Base-by-base conservation (phyloP, 2,888 invertebrate species). In the Rhabditoides inermis region DNA sequence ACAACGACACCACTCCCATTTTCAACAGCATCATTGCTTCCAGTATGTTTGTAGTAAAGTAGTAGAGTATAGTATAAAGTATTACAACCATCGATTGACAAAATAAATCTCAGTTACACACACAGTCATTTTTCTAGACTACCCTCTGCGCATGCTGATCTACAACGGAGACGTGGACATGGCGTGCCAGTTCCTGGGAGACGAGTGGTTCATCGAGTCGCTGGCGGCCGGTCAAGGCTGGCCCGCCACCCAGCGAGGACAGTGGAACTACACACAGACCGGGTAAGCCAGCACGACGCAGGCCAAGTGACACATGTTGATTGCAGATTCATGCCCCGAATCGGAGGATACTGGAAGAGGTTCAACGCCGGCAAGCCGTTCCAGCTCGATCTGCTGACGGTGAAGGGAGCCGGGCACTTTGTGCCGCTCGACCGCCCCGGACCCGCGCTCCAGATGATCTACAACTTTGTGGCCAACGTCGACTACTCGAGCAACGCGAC, bases 351-450 rank as follows among this genome's bases (percentile, higher is more conserved):
- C 39, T 56, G 49, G 49, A 67, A 68, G 47, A 53, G 53, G 25
- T 70, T 70, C 61, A 51, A 49, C 5, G 55, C 28, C 3, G 53
- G 61, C 40, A 27, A 45, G n/a, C 41, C 52, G 12, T 42, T 63
- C 26, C 51, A 47, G 15, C 44, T 69, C 45, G 70, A 69, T 49
- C 52, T 64, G 35, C 36, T 66, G 25, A 69, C 69, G 7, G 53
- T 59, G 25, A 53, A 65, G 60, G 65, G 65, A 36, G 86, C 88
- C 15, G 88, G 88, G 0, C 88, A 88, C 70, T 86, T 88, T 85
- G 85, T 86, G 10, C 86, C 87, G 0, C 80, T 82, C 30, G 87
- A 88, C 78, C 86, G 88, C 74, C 87, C 88, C 0, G 83, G 84
- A 67, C 85, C 85, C 84, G 85, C 86, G 2, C 81, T 84, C 18